These are phyloP conservation scores for Rattus rattus DNA, from an alignment of 2,113 vertebrate species.

Conservation along the genomic window DNA sequence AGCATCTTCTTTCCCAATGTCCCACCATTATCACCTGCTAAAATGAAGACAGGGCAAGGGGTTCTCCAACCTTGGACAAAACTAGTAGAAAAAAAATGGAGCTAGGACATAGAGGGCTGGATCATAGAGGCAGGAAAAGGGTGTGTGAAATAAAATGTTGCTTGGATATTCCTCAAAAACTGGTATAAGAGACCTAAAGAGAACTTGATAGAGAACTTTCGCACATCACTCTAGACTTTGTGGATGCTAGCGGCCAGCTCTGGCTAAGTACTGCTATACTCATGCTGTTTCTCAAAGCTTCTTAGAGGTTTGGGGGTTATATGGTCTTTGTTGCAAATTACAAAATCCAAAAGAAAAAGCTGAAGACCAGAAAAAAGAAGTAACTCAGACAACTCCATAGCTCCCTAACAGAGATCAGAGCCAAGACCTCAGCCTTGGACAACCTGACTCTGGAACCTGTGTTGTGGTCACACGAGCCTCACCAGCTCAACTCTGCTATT, in stretches of 20 bases:
- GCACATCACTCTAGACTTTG: neutral
- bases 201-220: neutral
- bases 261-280: neutral
- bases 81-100: neutral
- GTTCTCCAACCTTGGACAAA: neutral
- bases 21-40: neutral
- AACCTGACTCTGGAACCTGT: neutral
- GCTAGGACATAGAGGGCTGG: neutral
- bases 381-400: conserved; percentile 9
- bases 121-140: neutral
- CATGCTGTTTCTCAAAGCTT: neutral
- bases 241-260: neutral
- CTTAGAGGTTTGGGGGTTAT: neutral
- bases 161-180: neutral
- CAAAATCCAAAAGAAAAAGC: conserved; percentile 25
- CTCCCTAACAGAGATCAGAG: neutral
- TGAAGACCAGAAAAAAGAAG: conserved; percentile 11
- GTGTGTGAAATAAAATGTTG: neutral
- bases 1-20: neutral
- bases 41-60: neutral
- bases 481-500: neutral
- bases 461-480: neutral
- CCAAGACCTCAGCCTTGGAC: neutral
- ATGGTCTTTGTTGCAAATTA: neutral
- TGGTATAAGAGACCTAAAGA: neutral